phyloP scores from a whole-genome alignment of 2,797 vertebrate species.

The Falco cherrug region DNA sequence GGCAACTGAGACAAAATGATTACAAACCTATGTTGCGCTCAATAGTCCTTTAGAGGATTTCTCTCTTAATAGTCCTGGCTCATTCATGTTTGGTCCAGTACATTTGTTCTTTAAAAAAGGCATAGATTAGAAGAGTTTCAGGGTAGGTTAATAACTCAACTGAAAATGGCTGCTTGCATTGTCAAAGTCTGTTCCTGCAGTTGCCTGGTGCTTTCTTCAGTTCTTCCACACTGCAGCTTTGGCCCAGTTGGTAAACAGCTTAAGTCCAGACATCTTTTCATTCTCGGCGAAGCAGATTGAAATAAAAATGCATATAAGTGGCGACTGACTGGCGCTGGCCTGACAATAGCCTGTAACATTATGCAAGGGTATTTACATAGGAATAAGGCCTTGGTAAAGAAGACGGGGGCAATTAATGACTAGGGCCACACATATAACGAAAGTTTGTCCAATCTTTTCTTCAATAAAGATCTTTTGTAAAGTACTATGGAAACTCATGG shows the following conservation, averaged over 20 bases:
- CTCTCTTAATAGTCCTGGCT: constrained; percentile 76
- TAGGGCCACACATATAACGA: constrained; percentile 79
- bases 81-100: constrained; percentile 79
- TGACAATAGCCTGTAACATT: constrained; percentile 84
- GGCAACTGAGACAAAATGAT: constrained; percentile 77
- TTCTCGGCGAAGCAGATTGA: constrained; percentile 78
- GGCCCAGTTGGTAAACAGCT: constrained; percentile 85
- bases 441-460: constrained; percentile 79
- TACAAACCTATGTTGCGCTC: constrained; percentile 76
- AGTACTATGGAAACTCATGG: constrained; percentile 77
- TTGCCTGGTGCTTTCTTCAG: constrained; percentile 78
- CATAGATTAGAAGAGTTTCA: constrained; percentile 80
- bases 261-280: constrained; percentile 85
- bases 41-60: constrained; percentile 77
- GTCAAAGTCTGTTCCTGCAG: constrained; percentile 74
- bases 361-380: constrained; percentile 87
- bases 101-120: constrained; percentile 80
- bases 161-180: constrained; percentile 82
- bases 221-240: constrained; percentile 78
- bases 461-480: constrained; percentile 80
- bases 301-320: constrained; percentile 82
- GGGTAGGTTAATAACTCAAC: constrained; percentile 82
- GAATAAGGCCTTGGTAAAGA: constrained; percentile 80
- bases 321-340: constrained; percentile 79
- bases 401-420: constrained; percentile 78